A percentile compares a stretch with the other conserved stretches of the same genome.
These are phyloP conservation scores for Brachyrhaphis roseni DNA, from an alignment of 2,797 vertebrate genomes.

Conservation along the genomic window DNA sequence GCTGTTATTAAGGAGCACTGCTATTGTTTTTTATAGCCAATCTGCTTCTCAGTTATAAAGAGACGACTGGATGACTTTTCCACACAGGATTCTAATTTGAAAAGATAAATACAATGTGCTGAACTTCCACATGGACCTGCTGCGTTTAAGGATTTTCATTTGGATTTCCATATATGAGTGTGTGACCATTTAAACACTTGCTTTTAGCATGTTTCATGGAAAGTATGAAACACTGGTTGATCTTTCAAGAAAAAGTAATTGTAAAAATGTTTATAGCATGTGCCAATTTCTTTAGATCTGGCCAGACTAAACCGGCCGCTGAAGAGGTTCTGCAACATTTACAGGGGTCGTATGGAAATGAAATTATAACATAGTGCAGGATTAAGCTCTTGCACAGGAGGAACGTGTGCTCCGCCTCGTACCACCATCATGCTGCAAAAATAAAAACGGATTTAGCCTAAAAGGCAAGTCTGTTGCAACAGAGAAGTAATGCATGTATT, in stretches of 20 bases:
- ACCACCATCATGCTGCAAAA: constrained; percentile 25
- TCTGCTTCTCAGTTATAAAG: constrained; percentile 69
- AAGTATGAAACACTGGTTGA: neutral
- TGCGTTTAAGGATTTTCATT: constrained; percentile 13
- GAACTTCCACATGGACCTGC: constrained; percentile 16
- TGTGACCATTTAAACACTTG: constrained; percentile 19
- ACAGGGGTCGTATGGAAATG: constrained; percentile 24
- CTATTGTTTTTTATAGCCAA: constrained; percentile 67
- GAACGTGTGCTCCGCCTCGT: constrained; percentile 16
- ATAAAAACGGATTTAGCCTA: constrained; percentile 37
- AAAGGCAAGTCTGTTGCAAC: constrained; percentile 37
- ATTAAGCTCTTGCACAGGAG: constrained; percentile 5
- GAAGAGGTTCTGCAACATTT: constrained; percentile 35
- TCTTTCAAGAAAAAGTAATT: constrained; percentile 32
- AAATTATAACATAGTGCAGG: constrained; percentile 6
- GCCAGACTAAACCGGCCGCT: constrained; percentile 31
- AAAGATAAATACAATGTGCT: constrained; percentile 39
- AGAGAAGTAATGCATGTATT: constrained; percentile 42
- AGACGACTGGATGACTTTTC: constrained; percentile 62
- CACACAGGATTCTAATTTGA: constrained; percentile 51
- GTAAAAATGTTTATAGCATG: constrained; percentile 43
- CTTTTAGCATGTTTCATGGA: constrained; percentile 20
- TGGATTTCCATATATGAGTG: constrained; percentile 17
- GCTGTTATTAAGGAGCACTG: constrained; percentile 64
- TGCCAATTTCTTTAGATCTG: constrained; percentile 39